Evolutionary conservation across 2,113 vertebrate species (phyloP).

Genomic region (Corydoras sp.): DNA sequence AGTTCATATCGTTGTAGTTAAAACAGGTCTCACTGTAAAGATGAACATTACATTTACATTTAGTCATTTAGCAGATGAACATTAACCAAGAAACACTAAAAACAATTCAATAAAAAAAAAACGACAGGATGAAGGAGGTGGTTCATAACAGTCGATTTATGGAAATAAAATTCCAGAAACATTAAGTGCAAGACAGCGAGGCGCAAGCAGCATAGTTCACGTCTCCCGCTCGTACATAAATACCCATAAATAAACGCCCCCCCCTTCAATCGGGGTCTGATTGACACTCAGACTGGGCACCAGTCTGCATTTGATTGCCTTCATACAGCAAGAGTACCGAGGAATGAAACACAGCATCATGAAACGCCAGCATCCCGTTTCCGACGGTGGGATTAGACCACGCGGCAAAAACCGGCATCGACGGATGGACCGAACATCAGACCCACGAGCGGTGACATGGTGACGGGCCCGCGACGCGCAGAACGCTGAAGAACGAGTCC

Average conservation of each 20-base stretch:
- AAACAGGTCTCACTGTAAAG: too few relatives aligned
- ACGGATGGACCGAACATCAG: too few relatives aligned
- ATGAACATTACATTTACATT: too few relatives aligned
- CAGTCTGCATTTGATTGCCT: conserved; percentile 58
- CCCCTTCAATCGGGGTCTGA: conserved; percentile 34
- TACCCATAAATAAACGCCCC: conserved; percentile 63
- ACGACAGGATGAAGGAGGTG: conserved; percentile 38
- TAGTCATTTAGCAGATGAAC: too few relatives aligned
- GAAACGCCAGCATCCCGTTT: too few relatives aligned
- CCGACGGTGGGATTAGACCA: conserved; percentile 19
- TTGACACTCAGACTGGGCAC: conserved; percentile 43
- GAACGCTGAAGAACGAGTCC: too few relatives aligned
- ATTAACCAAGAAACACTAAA: too few relatives aligned
- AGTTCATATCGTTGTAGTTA: too few relatives aligned
- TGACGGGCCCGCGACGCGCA: too few relatives aligned
- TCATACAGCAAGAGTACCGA: conserved; percentile 57
- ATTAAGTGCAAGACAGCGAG: conserved; percentile 60
- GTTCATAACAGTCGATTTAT: conserved; percentile 65
- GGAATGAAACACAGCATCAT: conserved; percentile 2
- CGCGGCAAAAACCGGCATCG: conserved; percentile 5
- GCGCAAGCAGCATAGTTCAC: conserved; percentile 25
- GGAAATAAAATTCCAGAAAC: conserved; percentile 59
- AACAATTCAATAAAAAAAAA: neutral
- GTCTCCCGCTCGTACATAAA: conserved; percentile 46
- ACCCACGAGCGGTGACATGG: too few relatives aligned